Percentiles rank a stretch among this genome's conserved stretches.
Evolutionary conservation across 2,113 vertebrate species (phyloP).

Genomic region (Chaetodon auriga): DNA sequence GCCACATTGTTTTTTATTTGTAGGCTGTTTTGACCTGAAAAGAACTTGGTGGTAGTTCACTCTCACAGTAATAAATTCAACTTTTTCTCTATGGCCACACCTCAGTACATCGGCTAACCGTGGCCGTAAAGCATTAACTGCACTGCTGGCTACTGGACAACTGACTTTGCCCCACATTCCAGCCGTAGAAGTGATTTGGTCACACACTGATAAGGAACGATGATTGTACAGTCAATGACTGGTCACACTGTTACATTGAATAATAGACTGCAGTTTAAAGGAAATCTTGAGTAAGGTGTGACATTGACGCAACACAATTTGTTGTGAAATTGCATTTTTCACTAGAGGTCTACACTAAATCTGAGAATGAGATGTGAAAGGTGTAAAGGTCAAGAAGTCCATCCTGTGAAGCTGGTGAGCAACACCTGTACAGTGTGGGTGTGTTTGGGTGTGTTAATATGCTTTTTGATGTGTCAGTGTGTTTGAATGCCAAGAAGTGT

Average conservation of each 20-base stretch:
- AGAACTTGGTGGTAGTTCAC: not conserved
- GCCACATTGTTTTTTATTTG: not conserved
- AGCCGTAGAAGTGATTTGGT: slow-evolving; percentile 18
- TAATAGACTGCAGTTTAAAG: not conserved
- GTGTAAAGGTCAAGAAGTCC: not conserved
- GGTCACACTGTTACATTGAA: not conserved
- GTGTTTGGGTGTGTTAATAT: slow-evolving; percentile 72
- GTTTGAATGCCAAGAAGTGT: slow-evolving; percentile 48
- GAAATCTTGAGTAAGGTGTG: slow-evolving; percentile 16
- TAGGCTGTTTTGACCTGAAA: not conserved
- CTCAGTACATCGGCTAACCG: not conserved
- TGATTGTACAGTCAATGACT: not conserved
- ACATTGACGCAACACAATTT: not conserved
- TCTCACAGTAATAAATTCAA: slow-evolving; percentile 3
- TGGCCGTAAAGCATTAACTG: slow-evolving; percentile 25
- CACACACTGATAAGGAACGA: slow-evolving; percentile 49
- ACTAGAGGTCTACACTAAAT: not conserved
- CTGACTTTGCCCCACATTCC: slow-evolving; percentile 48
- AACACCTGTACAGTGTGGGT: slow-evolving; percentile 42
- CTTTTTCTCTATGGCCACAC: not conserved
- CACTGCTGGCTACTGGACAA: slow-evolving; percentile 14
- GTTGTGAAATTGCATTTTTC: not conserved
- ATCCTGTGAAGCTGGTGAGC: slow-evolving; percentile 42
- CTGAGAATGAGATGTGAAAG: not conserved
- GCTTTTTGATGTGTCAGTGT: slow-evolving; percentile 63